Evolutionary conservation across 2,113 vertebrate species (phyloP), one percentile per base, ranked within the genome.

Genomic region (Willisornis vidua): DNA sequence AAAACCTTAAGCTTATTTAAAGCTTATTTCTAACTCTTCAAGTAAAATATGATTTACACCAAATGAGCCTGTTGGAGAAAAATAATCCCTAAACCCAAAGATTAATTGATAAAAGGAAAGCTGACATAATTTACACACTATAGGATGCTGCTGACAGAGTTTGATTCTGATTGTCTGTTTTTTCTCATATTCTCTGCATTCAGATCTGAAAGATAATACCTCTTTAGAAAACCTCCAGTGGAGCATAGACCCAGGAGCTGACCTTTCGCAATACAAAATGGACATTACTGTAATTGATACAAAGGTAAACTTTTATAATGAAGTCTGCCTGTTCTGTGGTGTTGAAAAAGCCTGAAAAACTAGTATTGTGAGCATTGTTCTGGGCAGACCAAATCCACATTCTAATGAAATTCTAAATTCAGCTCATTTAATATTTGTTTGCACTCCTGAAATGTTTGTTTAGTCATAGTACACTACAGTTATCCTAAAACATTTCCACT

Each of bases 231-330:
- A 98, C 68, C 96, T 98, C 49, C 98, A 97, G 76, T 99, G 99
- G 99, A 99, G 99, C 97, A 33, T 99, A 62, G 99, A 99, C 94
- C 99, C 99, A 12, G 99, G 97, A 49, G 98, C 98, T 80, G 97
- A 98, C 51, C 97, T 99, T 93, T 98, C 99, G 57, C 98, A 98
- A 63, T 99, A 99, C 77, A 98, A 98, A 93, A 98, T 98, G 95
- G 98, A 98, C 46, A 39, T 97, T 86, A 98, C 97, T 73, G 74
- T 98, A 83, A 95, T 97, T 96, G 97, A 98, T 76, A 94, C 96
- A 59, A 98, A 98, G 98, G 99, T 99, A 98, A 97, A 94, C 46
- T 74, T 87, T 7, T 65, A 12, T 74, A 23, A 39, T 28, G 41
- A 65, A 49, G 11, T 55, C 25, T 22, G 14, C 19, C 4, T 49